Evolutionary conservation across 2,797 vertebrate species (phyloP).

Genomic region (Sebastolobus alascanus): DNA sequence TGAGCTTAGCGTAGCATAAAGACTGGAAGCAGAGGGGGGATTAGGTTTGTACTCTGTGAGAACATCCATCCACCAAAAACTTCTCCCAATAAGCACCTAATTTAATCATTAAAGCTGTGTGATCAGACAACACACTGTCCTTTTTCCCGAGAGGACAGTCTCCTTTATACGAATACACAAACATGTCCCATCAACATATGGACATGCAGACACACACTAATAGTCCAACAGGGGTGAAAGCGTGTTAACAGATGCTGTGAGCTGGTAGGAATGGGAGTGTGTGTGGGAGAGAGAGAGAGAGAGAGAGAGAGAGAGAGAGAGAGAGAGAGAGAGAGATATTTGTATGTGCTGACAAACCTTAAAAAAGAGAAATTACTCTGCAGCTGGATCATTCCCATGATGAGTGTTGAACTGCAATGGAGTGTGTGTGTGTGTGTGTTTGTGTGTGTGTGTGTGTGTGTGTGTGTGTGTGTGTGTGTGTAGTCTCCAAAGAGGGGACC

Average conservation of each 20-base stretch:
- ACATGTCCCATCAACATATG: conserved; percentile 21
- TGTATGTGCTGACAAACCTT: conserved; percentile 55
- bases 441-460: conserved; percentile 16
- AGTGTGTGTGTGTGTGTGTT: conserved; percentile 18
- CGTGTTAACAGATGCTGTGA: conserved; percentile 31
- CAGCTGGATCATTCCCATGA: conserved; percentile 61
- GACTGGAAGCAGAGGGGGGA: neutral
- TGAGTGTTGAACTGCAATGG: conserved; percentile 62
- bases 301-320: conserved; percentile 19
- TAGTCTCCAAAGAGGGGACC: conserved; percentile 64
- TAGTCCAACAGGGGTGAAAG: conserved; percentile 27
- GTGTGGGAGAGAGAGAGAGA: conserved; percentile 8
- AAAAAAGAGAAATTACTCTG: conserved; percentile 55
- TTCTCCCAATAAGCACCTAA: conserved; percentile 1
- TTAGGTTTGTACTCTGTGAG: neutral
- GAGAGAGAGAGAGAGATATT: conserved; percentile 33
- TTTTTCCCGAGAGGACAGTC: neutral
- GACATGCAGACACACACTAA: conserved; percentile 20
- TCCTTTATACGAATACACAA: conserved; percentile 15
- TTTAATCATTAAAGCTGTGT: conserved; percentile 7
- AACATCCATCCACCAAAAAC: neutral
- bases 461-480: conserved; percentile 9
- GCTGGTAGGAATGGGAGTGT: neutral
- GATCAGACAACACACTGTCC: conserved; percentile 15
- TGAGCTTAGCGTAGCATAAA: neutral